phyloP scores from a whole-genome alignment of 2,888 invertebrate genomes.

The Glyphotaelius pellucidus region DNA sequence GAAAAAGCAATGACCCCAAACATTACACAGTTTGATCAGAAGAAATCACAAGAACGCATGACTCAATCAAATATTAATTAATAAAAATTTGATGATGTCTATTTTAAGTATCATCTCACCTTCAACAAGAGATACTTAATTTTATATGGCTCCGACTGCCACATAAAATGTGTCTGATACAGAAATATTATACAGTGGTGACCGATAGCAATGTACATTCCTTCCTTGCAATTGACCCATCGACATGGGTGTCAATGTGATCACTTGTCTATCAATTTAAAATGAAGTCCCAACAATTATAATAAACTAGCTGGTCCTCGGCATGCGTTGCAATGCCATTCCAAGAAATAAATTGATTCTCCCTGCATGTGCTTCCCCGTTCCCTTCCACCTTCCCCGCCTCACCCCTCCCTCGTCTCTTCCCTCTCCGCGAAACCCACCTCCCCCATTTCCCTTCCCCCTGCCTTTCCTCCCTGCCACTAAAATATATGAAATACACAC shows the following conservation, averaged over 20 bases:
- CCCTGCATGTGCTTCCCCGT: too few species aligned
- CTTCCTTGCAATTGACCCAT: slow-evolving; percentile 43
- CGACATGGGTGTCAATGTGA: slow-evolving; percentile 7
- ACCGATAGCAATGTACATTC: slow-evolving; percentile 14
- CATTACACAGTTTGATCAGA: not conserved
- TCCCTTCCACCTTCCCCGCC: too few species aligned
- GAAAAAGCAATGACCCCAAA: not conserved
- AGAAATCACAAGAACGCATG: not conserved
- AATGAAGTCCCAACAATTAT: not conserved
- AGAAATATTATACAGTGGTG: not conserved
- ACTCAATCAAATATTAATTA: not conserved
- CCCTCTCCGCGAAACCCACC: too few species aligned
- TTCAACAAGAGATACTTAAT: not conserved
- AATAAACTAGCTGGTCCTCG: too few species aligned
- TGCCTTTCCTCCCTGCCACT: too few species aligned
- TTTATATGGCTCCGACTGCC: not conserved
- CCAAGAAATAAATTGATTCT: too few species aligned
- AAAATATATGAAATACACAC: too few species aligned
- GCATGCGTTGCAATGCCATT: too few species aligned
- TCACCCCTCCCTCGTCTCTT: too few species aligned
- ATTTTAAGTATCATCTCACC: not conserved
- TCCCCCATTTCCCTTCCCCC: too few species aligned
- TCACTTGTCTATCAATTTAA: not conserved
- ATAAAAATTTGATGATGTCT: not conserved
- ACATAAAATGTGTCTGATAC: not conserved